Conservation (phyloP, 2,797 vertebrate species). For the Macroramphosus scolopax region DNA sequence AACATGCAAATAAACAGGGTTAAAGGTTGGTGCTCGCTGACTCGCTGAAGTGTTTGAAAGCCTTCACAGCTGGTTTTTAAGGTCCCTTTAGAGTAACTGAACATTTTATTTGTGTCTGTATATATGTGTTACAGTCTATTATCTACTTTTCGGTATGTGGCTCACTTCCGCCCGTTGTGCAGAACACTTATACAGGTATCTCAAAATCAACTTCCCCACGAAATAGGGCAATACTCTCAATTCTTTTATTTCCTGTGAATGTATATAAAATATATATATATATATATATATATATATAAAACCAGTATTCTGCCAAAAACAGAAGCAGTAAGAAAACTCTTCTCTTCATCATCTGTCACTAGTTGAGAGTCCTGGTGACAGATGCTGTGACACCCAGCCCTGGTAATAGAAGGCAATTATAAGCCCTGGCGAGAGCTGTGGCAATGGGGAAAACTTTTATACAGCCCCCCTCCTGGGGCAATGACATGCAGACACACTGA, state of each 20-base stretch:
- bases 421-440: slow-evolving; percentile 73
- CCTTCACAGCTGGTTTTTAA: slow-evolving; percentile 36
- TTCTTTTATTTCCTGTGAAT: too few species aligned
- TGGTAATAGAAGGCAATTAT: slow-evolving; percentile 79
- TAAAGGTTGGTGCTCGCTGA: slow-evolving; percentile 53
- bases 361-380: slow-evolving; percentile 74
- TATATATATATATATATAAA: slow-evolving; percentile 22
- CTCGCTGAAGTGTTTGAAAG: slow-evolving; percentile 39
- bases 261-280: too few species aligned
- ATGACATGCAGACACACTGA: slow-evolving; percentile 76
- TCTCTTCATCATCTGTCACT: slow-evolving; percentile 70
- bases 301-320: slow-evolving; percentile 59
- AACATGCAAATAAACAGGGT: slow-evolving; percentile 70
- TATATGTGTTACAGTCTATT: too few species aligned
- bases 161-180: too few species aligned
- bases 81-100: slow-evolving; percentile 18
- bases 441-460: slow-evolving; percentile 73
- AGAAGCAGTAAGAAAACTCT: slow-evolving; percentile 59
- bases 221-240: too few species aligned
- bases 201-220: too few species aligned
- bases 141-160: too few species aligned
- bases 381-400: slow-evolving; percentile 74
- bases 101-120: too few species aligned
- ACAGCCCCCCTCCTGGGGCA: slow-evolving; percentile 70
- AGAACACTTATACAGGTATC: too few species aligned